Conservation (phyloP, 2,888 invertebrate genomes). For the Harpalus rufipes region DNA sequence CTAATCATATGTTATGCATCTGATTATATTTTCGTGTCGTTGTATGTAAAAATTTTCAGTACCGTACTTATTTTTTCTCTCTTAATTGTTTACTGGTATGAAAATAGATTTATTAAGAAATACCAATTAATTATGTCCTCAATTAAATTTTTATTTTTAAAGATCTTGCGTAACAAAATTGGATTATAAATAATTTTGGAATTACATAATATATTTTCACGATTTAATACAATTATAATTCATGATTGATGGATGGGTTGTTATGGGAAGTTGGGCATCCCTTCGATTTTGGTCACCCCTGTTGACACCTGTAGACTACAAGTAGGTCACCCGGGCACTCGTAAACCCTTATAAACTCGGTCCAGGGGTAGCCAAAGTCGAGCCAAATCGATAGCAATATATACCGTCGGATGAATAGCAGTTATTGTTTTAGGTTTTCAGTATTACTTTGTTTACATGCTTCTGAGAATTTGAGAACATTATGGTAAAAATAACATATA, state of each 20-base stretch:
- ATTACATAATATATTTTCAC: slow-evolving; percentile 9
- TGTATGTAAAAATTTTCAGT: slow-evolving; percentile 30
- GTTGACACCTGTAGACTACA: slow-evolving; percentile 62
- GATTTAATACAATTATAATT: neutral
- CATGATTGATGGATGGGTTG: neutral
- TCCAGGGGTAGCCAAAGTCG: slow-evolving; percentile 58
- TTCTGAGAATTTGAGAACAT: neutral
- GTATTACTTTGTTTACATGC: neutral
- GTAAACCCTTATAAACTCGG: slow-evolving; percentile 59
- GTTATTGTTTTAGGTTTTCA: slow-evolving; percentile 10
- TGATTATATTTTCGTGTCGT: slow-evolving; percentile 46
- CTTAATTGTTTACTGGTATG: slow-evolving; percentile 6
- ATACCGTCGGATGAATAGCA: neutral
- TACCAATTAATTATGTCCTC: slow-evolving; percentile 17
- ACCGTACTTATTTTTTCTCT: slow-evolving; percentile 7
- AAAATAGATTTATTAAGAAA: slow-evolving; percentile 31
- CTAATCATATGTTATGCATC: slow-evolving; percentile 39
- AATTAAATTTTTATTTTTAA: slow-evolving; percentile 22
- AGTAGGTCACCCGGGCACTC: slow-evolving; percentile 63
- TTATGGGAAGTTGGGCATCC: slow-evolving; percentile 27
- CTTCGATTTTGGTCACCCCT: slow-evolving; percentile 32
- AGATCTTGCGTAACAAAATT: slow-evolving; percentile 12
- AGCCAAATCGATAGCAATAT: slow-evolving; percentile 56
- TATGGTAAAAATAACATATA: neutral
- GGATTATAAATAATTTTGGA: slow-evolving; percentile 21